phyloP scores from a whole-genome alignment of 2,113 vertebrate genomes.

The Lepus timidus region DNA sequence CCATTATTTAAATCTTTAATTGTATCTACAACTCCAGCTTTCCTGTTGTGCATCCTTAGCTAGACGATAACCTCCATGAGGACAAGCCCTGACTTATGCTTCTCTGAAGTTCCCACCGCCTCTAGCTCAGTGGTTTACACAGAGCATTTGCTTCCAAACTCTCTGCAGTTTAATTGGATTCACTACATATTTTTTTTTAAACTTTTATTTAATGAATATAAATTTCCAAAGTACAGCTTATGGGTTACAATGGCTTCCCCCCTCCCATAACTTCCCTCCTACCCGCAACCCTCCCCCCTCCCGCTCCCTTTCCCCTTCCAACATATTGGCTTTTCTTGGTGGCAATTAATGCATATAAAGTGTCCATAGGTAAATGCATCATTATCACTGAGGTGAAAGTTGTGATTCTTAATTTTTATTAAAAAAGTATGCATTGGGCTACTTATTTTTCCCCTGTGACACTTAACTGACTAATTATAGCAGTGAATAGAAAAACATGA shows the following conservation, averaged over 20 bases:
- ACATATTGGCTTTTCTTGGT: slow-evolving; percentile 74
- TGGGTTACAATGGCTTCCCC: too few relatives aligned
- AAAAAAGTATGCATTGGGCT: slow-evolving; percentile 63
- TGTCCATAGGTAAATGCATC: slow-evolving; percentile 76
- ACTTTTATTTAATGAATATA: too few relatives aligned
- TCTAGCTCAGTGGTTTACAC: slow-evolving; percentile 55
- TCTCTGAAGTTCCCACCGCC: slow-evolving; percentile 56
- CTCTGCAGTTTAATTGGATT: slow-evolving; percentile 76
- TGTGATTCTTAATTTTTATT: slow-evolving; percentile 74
- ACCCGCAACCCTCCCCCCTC: too few relatives aligned
- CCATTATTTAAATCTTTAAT: slow-evolving; percentile 30
- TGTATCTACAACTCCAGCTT: slow-evolving; percentile 22
- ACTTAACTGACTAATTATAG: slow-evolving; percentile 75
- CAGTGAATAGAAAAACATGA: slow-evolving; percentile 73
- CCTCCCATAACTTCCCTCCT: too few relatives aligned
- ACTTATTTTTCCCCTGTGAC: slow-evolving; percentile 73
- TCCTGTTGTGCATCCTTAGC: slow-evolving; percentile 6
- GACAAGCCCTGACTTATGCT: slow-evolving; percentile 23
- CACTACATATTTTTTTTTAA: slow-evolving; percentile 25
- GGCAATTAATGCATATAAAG: slow-evolving; percentile 76
- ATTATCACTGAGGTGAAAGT: slow-evolving; percentile 76
- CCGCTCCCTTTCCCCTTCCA: too few relatives aligned
- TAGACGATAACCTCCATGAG: slow-evolving; percentile 45
- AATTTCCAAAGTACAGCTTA: too few relatives aligned
- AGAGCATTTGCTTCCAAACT: slow-evolving; percentile 60